Percentiles rank a stretch among this genome's conserved stretches.
These are phyloP conservation scores for Chrysolophus pictus DNA, from an alignment of 2,797 vertebrate species.

Conservation along the genomic window DNA sequence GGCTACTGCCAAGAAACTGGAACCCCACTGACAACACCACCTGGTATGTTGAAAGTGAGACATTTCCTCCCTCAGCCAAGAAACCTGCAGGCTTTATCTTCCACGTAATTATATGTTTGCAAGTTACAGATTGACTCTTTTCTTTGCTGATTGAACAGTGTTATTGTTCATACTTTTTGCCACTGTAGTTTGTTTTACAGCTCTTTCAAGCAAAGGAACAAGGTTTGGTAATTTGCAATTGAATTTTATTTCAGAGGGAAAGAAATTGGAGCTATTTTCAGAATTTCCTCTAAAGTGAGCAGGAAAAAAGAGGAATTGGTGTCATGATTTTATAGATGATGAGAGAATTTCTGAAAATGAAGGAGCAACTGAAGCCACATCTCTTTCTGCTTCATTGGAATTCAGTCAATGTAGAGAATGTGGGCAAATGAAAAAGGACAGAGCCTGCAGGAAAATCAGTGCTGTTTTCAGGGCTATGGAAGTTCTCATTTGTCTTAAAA, in stretches of 20 bases:
- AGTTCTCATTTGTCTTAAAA: slow-evolving; percentile 8
- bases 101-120: neutral
- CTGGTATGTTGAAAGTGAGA: slow-evolving; percentile 81
- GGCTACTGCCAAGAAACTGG: slow-evolving; percentile 89
- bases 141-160: neutral
- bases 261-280: neutral
- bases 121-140: neutral
- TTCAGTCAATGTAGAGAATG: neutral
- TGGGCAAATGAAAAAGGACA: neutral
- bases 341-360: neutral
- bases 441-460: neutral
- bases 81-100: neutral
- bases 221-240: neutral
- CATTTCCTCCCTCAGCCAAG: neutral
- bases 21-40: slow-evolving; percentile 87
- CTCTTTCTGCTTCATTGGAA: neutral
- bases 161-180: neutral
- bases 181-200: neutral
- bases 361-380: neutral
- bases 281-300: neutral
- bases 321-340: neutral
- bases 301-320: neutral
- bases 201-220: neutral
- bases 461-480: slow-evolving; percentile 7
- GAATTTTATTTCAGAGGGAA: neutral